A percentile compares a stretch with the other conserved stretches of the same genome.
Conservation (phyloP, 2,888 invertebrate species). For the Venusia cambrica region DNA sequence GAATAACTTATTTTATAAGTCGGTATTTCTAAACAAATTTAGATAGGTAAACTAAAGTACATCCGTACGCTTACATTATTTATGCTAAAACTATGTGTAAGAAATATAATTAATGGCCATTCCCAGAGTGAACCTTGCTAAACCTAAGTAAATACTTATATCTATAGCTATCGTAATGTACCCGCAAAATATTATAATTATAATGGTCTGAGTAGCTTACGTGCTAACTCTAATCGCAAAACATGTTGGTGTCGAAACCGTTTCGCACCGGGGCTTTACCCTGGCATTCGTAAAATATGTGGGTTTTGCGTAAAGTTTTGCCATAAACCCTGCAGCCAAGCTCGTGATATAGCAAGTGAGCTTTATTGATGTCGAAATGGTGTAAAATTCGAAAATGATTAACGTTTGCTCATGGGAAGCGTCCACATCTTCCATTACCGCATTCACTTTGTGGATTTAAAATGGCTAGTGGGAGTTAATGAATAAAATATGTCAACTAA, state of each 20-base stretch:
- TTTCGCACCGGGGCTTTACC: conserved; percentile 17
- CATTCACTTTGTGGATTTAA: conserved; percentile 72
- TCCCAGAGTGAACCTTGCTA: conserved; percentile 11
- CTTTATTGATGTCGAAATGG: conserved; percentile 53
- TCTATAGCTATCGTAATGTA: conserved; percentile 17
- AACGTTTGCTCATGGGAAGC: conserved; percentile 73
- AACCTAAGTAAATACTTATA: conserved; percentile 18
- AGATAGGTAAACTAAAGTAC: conserved; percentile 9
- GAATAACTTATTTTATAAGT: conserved; percentile 1
- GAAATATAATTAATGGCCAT: conserved; percentile 15
- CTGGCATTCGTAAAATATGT: conserved; percentile 24
- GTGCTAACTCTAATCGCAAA: conserved; percentile 15
- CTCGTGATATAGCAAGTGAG: conserved; percentile 66
- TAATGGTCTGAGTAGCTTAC: conserved; percentile 10
- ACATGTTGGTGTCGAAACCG: conserved; percentile 11
- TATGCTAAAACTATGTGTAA: conserved; percentile 12
- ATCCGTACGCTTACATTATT: conserved; percentile 5
- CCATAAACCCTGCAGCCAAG: conserved; percentile 45
- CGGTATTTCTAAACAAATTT: conserved; percentile 12
- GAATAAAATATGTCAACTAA: conserved; percentile 74
- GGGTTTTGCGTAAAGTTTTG: conserved; percentile 28
- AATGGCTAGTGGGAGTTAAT: conserved; percentile 76
- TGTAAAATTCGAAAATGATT: conserved; percentile 60
- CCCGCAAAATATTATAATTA: conserved; percentile 13
- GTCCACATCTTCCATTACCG: conserved; percentile 77